These are phyloP conservation scores for Steatocranus sp. DNA, from an alignment of 2,797 vertebrate species.

Conservation along the genomic window DNA sequence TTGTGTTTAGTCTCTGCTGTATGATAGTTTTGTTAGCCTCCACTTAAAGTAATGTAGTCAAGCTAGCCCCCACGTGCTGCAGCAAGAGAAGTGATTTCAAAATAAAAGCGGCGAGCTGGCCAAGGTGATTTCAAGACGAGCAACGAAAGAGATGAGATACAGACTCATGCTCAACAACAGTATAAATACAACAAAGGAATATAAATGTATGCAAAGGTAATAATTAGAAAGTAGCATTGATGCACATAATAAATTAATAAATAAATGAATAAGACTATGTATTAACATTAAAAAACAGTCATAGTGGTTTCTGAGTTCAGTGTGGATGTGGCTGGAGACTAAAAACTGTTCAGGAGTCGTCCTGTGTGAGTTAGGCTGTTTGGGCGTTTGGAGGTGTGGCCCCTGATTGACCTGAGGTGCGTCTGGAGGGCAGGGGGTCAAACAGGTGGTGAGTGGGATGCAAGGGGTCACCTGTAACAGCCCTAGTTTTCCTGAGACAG, in stretches of 20 bases:
- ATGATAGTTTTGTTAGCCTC: rapidly evolving
- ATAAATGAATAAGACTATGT: neutral
- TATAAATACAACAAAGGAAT: rapidly evolving
- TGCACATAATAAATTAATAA: neutral
- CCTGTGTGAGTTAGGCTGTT: neutral
- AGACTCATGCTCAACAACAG: rapidly evolving
- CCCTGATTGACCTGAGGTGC: neutral
- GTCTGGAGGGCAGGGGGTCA: neutral
- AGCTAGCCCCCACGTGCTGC: rapidly evolving
- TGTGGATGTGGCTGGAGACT: neutral
- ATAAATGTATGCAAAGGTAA: neutral
- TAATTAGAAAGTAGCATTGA: neutral
- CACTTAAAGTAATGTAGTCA: neutral
- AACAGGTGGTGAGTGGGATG: neutral
- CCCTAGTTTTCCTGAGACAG: neutral
- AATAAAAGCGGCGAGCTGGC: neutral
- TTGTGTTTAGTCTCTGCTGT: neutral
- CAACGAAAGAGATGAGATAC: neutral
- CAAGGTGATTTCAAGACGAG: neutral
- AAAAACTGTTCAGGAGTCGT: neutral
- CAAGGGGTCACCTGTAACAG: neutral
- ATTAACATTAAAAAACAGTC: neutral
- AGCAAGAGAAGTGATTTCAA: neutral
- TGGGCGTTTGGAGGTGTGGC: neutral
- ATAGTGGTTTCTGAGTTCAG: rapidly evolving